phyloP scores from a whole-genome alignment of 1,140 invertebrate genomes.

The Drosophila chauvacae region DNA sequence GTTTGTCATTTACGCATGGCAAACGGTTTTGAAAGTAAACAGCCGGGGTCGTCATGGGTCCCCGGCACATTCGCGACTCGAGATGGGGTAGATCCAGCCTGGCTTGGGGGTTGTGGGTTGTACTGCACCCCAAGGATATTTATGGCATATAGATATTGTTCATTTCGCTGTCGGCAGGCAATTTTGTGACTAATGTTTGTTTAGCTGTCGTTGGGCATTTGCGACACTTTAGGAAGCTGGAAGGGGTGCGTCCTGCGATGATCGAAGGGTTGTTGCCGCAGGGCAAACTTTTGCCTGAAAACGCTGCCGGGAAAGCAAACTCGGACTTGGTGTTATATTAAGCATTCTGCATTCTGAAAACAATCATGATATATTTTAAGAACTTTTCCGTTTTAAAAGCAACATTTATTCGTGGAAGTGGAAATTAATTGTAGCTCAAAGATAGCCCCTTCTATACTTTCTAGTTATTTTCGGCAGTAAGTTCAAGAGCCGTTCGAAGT shows the following conservation, averaged over 20 bases:
- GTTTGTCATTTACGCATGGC: constrained; percentile 83
- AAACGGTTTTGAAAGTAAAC: constrained; percentile 83
- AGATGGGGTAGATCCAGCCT: constrained; percentile 36
- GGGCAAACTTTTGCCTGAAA: constrained; percentile 3
- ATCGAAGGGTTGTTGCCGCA: constrained; percentile 22
- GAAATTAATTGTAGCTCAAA: neutral
- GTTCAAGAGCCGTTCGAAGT: neutral
- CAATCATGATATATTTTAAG: neutral
- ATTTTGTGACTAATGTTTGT: constrained; percentile 83
- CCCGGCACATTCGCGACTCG: constrained; percentile 26
- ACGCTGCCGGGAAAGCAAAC: neutral
- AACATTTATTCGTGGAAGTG: no score
- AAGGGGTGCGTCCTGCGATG: neutral
- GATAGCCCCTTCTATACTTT: no score
- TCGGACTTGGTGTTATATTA: neutral
- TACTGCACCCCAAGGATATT: constrained; percentile 64
- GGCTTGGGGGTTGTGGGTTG: constrained; percentile 8
- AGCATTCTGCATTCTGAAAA: neutral
- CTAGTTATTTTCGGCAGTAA: neutral
- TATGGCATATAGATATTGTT: constrained; percentile 78
- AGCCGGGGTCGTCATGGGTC: constrained; percentile 72
- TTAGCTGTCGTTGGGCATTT: constrained; percentile 80
- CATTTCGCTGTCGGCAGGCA: constrained; percentile 78
- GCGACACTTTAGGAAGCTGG: constrained; percentile 38
- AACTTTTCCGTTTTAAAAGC: neutral